phyloP scores from a whole-genome alignment of 2,113 vertebrate species.

The Scopus umbretta region DNA sequence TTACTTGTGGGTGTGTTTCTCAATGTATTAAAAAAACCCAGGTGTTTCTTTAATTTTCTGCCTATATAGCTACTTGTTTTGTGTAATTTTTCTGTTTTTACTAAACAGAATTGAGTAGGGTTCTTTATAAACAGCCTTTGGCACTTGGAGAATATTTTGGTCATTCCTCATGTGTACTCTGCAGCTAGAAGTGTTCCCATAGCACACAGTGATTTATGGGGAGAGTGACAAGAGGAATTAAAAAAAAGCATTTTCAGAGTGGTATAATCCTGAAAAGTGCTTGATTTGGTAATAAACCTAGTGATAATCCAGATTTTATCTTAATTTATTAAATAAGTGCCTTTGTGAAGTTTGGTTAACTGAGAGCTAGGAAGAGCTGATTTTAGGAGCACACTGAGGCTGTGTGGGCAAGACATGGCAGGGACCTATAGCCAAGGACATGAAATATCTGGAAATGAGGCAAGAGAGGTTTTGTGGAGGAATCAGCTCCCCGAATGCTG shows the following conservation, averaged over 20 bases:
- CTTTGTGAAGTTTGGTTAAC: neutral
- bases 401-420: accelerated
- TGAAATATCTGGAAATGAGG: neutral
- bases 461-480: neutral
- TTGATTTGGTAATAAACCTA: neutral
- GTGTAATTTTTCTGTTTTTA: neutral
- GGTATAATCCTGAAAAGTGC: neutral
- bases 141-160: neutral
- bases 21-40: neutral
- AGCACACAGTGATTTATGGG: neutral
- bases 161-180: neutral
- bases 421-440: neutral
- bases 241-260: neutral
- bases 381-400: neutral
- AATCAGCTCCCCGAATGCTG: neutral
- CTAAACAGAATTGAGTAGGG: neutral
- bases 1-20: neutral
- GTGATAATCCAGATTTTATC: neutral
- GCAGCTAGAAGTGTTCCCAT: neutral
- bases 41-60: neutral
- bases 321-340: neutral
- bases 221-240: neutral
- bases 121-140: neutral
- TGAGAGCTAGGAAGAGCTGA: neutral
- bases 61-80: neutral